These are phyloP conservation scores for Adrianichthys oophorus DNA, from an alignment of 2,797 vertebrate species.

Conservation along the genomic window DNA sequence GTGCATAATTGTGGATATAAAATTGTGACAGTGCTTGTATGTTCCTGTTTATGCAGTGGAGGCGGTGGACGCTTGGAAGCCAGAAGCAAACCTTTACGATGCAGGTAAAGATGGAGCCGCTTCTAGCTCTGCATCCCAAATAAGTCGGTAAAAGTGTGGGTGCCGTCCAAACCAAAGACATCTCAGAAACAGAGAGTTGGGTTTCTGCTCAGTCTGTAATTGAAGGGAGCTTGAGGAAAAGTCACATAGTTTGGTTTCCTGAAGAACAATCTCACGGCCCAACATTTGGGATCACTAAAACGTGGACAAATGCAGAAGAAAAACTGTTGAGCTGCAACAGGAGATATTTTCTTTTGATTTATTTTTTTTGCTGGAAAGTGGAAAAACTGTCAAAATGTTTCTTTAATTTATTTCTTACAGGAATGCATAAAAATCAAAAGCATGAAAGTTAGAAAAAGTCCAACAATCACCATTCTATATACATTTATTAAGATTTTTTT, in stretches of 20 bases:
- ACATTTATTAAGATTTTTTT: too few relatives aligned
- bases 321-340: constrained; percentile 11
- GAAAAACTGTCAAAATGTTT: too few relatives aligned
- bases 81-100: constrained; percentile 79
- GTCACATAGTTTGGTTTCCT: constrained; percentile 42
- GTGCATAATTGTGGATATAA: background rate
- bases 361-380: too few relatives aligned
- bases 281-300: constrained; percentile 15
- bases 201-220: constrained; percentile 61
- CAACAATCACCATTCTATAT: too few relatives aligned
- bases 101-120: constrained; percentile 77
- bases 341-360: background rate
- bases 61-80: constrained; percentile 79
- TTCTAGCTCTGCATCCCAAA: constrained; percentile 8
- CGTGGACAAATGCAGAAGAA: constrained; percentile 15
- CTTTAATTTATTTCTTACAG: too few relatives aligned
- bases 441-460: too few relatives aligned
- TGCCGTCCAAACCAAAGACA: constrained; percentile 35
- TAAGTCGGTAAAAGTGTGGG: constrained; percentile 28
- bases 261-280: constrained; percentile 10
- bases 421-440: too few relatives aligned
- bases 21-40: constrained; percentile 52
- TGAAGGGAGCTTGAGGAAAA: constrained; percentile 40
- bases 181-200: constrained; percentile 34
- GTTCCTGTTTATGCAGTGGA: constrained; percentile 71